phyloP scores from a whole-genome alignment of 2,888 invertebrate genomes.

The Sminthurides aquaticus region DNA sequence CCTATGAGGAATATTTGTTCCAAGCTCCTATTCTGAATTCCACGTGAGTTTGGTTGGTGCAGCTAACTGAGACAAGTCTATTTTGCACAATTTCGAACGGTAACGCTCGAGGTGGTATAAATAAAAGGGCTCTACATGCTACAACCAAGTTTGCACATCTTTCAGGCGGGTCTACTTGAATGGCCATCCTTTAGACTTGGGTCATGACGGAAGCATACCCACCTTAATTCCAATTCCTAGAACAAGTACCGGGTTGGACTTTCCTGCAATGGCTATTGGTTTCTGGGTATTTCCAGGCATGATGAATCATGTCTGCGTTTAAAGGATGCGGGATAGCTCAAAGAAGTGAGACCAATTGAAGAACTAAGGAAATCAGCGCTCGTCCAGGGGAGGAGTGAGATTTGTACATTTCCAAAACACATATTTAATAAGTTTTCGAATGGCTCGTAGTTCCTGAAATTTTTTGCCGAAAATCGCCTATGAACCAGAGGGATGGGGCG shows the following conservation, averaged over 20 bases:
- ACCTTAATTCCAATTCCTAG: constrained; percentile 21
- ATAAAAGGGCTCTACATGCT: too few species aligned
- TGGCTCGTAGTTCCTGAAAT: too few species aligned
- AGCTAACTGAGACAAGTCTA: neutral
- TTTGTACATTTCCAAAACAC: too few species aligned
- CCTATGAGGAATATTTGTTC: constrained; percentile 31
- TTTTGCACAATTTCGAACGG: neutral
- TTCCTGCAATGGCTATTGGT: constrained; percentile 59
- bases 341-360: too few species aligned
- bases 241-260: constrained; percentile 52
- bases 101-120: too few species aligned
- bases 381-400: too few species aligned
- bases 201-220: constrained; percentile 29
- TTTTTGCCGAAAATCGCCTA: too few species aligned
- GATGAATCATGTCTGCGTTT: neutral
- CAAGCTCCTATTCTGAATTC: constrained; percentile 24
- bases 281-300: constrained; percentile 61
- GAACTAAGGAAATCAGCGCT: too few species aligned
- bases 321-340: neutral
- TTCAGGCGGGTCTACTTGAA: constrained; percentile 55
- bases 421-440: too few species aligned
- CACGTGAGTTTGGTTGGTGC: constrained; percentile 11
- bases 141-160: too few species aligned
- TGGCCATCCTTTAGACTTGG: constrained; percentile 53
- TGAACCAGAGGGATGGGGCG: too few species aligned